Evolutionary conservation across 2,888 invertebrate genomes (phyloP).

Genomic region (Alentia gelatinosa): DNA sequence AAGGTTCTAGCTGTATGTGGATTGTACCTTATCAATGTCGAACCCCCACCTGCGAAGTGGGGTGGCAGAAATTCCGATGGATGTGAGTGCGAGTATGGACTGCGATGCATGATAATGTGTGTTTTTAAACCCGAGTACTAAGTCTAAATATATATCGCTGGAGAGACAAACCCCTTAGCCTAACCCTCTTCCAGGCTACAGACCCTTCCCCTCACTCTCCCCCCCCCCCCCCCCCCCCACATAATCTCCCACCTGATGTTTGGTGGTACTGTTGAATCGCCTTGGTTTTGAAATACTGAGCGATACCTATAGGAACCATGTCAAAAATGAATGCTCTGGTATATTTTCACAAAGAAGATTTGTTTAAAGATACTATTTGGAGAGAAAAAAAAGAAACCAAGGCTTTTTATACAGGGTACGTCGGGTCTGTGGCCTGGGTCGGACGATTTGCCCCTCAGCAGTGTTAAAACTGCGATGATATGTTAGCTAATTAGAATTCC

Average conservation of each 20-base stretch:
- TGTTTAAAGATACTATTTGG: too few relatives aligned
- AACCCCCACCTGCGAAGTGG: not conserved
- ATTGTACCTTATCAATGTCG: not conserved
- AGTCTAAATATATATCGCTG: not conserved
- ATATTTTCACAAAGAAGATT: too few relatives aligned
- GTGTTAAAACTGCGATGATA: not conserved
- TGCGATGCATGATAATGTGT: constrained; percentile 33
- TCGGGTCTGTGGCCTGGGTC: too few relatives aligned
- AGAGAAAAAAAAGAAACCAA: too few relatives aligned
- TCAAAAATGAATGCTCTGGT: too few relatives aligned
- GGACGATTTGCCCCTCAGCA: not conserved
- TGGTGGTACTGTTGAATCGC: not conserved
- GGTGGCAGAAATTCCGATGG: not conserved
- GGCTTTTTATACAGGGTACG: too few relatives aligned
- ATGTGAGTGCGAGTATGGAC: not conserved
- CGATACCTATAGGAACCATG: too few relatives aligned
- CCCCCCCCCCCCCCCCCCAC: not conserved
- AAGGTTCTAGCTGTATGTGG: not conserved
- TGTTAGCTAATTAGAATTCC: not conserved
- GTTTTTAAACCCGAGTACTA: constrained; percentile 25
- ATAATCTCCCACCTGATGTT: not conserved
- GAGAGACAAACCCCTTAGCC: not conserved
- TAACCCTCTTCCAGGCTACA: not conserved
- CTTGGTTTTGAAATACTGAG: too few relatives aligned
- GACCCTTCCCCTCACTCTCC: not conserved